These are phyloP conservation scores for Ovis canadensis DNA, from an alignment of 2,113 vertebrate genomes.

Conservation along the genomic window DNA sequence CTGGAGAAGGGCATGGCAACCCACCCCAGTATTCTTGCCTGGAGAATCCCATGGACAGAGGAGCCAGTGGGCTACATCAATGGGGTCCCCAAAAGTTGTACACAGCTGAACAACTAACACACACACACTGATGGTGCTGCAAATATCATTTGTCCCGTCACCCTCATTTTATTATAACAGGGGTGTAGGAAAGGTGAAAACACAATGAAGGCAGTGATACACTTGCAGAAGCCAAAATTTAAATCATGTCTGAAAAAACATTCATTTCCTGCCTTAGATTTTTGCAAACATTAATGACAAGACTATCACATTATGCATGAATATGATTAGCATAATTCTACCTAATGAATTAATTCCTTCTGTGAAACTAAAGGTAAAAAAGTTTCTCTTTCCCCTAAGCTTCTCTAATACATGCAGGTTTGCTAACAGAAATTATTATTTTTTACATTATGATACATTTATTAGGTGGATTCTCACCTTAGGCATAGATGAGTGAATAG, in stretches of 20 bases:
- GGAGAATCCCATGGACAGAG: background rate
- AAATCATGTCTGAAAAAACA: slow-evolving; percentile 42
- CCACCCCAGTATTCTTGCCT: background rate
- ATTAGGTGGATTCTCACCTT: background rate
- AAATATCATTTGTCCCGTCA: background rate
- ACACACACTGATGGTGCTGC: background rate
- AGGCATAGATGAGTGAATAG: background rate
- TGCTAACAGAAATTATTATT: slow-evolving; percentile 3
- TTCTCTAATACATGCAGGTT: slow-evolving; percentile 47
- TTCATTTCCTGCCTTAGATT: slow-evolving; percentile 33
- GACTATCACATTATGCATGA: background rate
- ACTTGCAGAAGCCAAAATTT: slow-evolving; percentile 2
- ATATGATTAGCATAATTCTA: slow-evolving; percentile 44
- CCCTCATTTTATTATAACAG: background rate
- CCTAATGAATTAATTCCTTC: slow-evolving; percentile 61
- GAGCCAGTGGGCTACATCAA: background rate
- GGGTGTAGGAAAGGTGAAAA: background rate
- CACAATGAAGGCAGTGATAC: background rate
- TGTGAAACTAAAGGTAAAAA: slow-evolving; percentile 21
- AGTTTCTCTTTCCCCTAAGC: slow-evolving; percentile 45
- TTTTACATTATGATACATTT: slow-evolving; percentile 7
- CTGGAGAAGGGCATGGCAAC: background rate
- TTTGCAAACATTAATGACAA: slow-evolving; percentile 36
- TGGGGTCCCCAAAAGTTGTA: background rate
- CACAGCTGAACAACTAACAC: background rate